These are phyloP conservation scores for Echiichthys vipera DNA, from an alignment of 2,797 vertebrate genomes.

Conservation along the genomic window DNA sequence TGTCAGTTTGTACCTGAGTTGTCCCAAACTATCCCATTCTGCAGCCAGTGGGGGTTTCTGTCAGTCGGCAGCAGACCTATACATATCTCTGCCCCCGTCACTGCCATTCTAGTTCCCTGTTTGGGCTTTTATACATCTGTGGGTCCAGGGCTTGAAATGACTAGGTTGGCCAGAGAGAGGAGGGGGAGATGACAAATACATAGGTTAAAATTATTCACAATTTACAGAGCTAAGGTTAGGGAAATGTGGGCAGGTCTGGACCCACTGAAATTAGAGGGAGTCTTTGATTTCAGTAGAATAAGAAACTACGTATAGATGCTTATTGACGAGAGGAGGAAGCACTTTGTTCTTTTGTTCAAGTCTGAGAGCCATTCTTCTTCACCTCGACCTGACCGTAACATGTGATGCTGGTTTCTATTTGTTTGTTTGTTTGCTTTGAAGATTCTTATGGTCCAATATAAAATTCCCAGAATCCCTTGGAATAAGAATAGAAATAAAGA, in stretches of 20 bases:
- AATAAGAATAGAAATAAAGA: constrained; percentile 53
- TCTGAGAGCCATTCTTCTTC: constrained; percentile 37
- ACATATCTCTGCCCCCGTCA: constrained; percentile 50
- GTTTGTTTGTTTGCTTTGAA: constrained; percentile 57
- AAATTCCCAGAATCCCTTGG: constrained; percentile 64
- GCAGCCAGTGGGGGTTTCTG: constrained; percentile 74
- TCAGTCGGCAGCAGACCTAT: constrained; percentile 51
- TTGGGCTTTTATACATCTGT: constrained; percentile 53
- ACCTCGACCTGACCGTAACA: constrained; percentile 45
- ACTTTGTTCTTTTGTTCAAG: constrained; percentile 55
- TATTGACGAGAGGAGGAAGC: constrained; percentile 41
- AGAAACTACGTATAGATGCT: constrained; percentile 42
- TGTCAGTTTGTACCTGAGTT: constrained; percentile 73
- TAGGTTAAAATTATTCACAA: constrained; percentile 67
- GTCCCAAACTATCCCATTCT: constrained; percentile 73
- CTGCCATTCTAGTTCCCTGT: constrained; percentile 48
- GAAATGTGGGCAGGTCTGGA: constrained; percentile 22
- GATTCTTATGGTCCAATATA: constrained; percentile 58
- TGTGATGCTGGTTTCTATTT: constrained; percentile 34
- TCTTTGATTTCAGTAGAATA: constrained; percentile 57
- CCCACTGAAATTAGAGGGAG: constrained; percentile 57
- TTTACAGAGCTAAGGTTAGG: constrained; percentile 35
- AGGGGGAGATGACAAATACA: constrained; percentile 49
- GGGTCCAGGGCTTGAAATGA: constrained; percentile 57
- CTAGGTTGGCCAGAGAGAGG: constrained; percentile 50